phyloP scores from a whole-genome alignment of 2,797 vertebrate species.

The Pangasius djambal region DNA sequence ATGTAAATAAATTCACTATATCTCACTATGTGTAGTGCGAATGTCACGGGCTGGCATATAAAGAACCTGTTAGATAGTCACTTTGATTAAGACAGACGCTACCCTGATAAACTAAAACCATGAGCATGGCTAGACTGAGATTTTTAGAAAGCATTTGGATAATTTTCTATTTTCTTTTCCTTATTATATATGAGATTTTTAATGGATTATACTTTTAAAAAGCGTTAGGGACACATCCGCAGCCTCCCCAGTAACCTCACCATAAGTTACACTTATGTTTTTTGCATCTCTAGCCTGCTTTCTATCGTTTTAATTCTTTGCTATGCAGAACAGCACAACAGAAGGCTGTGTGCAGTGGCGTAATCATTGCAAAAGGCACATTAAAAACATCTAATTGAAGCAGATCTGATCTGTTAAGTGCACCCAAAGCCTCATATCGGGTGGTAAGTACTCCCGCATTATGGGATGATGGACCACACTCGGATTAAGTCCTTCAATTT shows the following conservation, averaged over 20 bases:
- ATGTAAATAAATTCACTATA: background rate
- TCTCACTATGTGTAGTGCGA: background rate
- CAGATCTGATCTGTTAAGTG: conserved; percentile 38
- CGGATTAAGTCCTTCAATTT: conserved; percentile 19
- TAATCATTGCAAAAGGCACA: conserved; percentile 34
- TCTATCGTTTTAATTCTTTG: background rate
- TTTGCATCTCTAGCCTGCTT: background rate
- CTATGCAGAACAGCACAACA: conserved; percentile 6
- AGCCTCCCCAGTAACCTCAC: background rate
- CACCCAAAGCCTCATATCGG: conserved; percentile 32
- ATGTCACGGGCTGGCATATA: background rate
- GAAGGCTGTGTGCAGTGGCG: conserved; percentile 10
- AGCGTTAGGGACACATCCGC: background rate
- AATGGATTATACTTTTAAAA: background rate
- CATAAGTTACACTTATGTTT: background rate
- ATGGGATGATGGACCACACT: conserved; percentile 23
- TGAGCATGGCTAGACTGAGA: background rate
- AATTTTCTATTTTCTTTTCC: background rate
- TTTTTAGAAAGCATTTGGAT: background rate
- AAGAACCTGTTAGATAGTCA: background rate
- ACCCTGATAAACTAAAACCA: background rate
- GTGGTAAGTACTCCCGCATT: conserved; percentile 30
- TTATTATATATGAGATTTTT: background rate
- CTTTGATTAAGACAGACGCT: background rate
- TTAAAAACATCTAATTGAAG: conserved; percentile 40